Evolutionary conservation across 1,140 invertebrate genomes (phyloP).

Genomic region (Drosophila guanche): DNA sequence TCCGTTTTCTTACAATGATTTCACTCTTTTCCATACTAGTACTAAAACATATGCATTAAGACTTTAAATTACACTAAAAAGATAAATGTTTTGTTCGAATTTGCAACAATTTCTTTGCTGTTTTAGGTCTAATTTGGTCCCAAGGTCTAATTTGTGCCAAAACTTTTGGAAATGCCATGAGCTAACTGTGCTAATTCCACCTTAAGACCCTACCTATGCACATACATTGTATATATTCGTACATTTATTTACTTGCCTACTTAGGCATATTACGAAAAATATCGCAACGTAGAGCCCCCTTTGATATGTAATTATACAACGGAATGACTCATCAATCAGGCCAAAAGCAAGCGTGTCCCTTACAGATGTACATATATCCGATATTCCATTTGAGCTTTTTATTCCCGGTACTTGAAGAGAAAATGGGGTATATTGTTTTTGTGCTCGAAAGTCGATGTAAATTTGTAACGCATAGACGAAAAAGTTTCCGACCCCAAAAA

Average conservation of each 20-base stretch:
- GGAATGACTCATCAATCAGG: constrained; percentile 48
- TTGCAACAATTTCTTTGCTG: no score
- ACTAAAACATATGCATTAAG: no score
- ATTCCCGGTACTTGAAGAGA: background rate
- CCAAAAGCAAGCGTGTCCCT: constrained; percentile 30
- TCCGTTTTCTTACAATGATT: no score
- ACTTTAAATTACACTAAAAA: no score
- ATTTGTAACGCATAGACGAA: no score
- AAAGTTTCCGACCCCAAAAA: no score
- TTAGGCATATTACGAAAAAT: constrained; percentile 33
- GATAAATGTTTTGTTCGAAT: no score
- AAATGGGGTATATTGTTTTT: no score
- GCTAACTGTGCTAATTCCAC: constrained; percentile 21
- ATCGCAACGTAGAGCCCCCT: constrained; percentile 30
- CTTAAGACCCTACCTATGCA: constrained; percentile 4
- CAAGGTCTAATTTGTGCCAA: background rate
- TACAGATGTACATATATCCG: constrained; percentile 36
- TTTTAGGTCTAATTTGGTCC: background rate
- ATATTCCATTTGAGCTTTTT: constrained; percentile 54
- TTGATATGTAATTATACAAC: constrained; percentile 23
- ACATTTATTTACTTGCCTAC: constrained; percentile 12
- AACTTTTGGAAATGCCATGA: background rate
- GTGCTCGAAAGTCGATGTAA: no score
- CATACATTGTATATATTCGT: background rate
- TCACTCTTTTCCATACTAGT: no score